Evolutionary conservation across 92 coral and sea anemone genomes (phyloP), one percentile per base, ranked within the genome.

Genomic region (Parazoanthus atlanticus): DNA sequence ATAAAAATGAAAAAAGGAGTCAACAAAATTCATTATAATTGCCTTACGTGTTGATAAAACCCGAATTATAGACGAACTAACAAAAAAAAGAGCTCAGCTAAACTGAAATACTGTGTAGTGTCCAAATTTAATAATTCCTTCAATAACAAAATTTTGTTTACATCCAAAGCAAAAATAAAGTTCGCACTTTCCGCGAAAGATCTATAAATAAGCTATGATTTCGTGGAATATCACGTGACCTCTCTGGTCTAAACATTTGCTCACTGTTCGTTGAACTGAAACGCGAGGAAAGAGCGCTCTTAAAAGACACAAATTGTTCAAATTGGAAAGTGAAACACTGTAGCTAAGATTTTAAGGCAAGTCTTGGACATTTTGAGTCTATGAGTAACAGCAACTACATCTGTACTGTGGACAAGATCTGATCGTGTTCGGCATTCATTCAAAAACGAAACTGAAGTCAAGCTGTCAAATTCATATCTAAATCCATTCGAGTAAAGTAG

Each of bases 221-320:
- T 61, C 85, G 29, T 65, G 52, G 82, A 80, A 80, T 56, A 31
- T 52, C 84, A 80, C 74, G 85, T 58, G 85, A 61, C 79, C 23
- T 31, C 16, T 32, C 78, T 36, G 43, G 49, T 71, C 2, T 11
- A 9, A 71, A 15, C 31, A 36, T 34, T 33, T 75, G 12, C 46
- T 75, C 49, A 75, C 46, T 13, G 28, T 34, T 36, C 16, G n/a
- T 38, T 36, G 40, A 75, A 26, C 10, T 75, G 79, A 75, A 25
- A 41, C 47, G 28, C 52, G 26, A n/a, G 36, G 47, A 75, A 23
- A 41, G 8, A 29, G 38, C 38, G 19, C 77, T 31, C 26, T 73
- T 38, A 15, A 31, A 16, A 46, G 1, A 46, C 49, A 8, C 49
- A 46, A 46, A 8, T 46, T 36, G 38, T 36, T n/a, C 77, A 2